A percentile compares a stretch with the other conserved stretches of the same genome.
Conservation (phyloP, 2,888 invertebrate species). For the Cistogaster globosa region DNA sequence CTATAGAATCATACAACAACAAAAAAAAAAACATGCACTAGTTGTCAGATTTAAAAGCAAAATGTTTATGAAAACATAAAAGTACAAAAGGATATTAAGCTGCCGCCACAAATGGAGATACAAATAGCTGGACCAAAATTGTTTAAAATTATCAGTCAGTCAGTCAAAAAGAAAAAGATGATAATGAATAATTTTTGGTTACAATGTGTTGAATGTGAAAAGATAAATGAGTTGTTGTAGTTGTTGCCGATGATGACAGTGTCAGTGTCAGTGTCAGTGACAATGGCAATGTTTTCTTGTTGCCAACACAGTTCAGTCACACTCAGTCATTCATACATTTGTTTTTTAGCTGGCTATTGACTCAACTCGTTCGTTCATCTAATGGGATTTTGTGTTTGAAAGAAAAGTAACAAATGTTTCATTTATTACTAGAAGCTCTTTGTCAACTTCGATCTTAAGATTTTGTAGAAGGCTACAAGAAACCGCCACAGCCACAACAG, state of each 20-base stretch:
- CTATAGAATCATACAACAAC: constrained; percentile 5
- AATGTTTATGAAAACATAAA: constrained; percentile 48
- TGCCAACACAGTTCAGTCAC: constrained; percentile 34
- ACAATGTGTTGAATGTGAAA: constrained; percentile 64
- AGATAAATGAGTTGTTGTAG: constrained; percentile 69
- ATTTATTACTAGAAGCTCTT: constrained; percentile 52
- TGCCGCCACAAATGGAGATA: constrained; percentile 44
- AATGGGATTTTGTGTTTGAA: constrained; percentile 48
- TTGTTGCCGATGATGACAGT: constrained; percentile 13
- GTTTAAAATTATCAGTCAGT: constrained; percentile 2
- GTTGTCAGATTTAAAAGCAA: constrained; percentile 59
- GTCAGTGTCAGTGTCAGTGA: constrained; percentile 10
- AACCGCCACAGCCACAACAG: neutral
- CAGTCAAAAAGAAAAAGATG: constrained; percentile 24
- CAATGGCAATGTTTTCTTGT: constrained; percentile 8
- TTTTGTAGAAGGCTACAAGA: constrained; percentile 13
- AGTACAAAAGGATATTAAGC: constrained; percentile 41
- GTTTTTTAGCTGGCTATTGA: constrained; percentile 9
- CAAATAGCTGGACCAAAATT: constrained; percentile 14
- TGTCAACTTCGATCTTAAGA: neutral
- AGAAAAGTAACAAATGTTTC: constrained; percentile 59
- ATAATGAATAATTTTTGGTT: constrained; percentile 61
- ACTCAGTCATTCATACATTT: constrained; percentile 33
- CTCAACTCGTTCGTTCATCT: constrained; percentile 6
- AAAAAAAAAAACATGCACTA: constrained; percentile 57